Conservation (phyloP, 37 sponge, comb jelly and placozoan genomes). For the Oopsacas minuta region DNA sequence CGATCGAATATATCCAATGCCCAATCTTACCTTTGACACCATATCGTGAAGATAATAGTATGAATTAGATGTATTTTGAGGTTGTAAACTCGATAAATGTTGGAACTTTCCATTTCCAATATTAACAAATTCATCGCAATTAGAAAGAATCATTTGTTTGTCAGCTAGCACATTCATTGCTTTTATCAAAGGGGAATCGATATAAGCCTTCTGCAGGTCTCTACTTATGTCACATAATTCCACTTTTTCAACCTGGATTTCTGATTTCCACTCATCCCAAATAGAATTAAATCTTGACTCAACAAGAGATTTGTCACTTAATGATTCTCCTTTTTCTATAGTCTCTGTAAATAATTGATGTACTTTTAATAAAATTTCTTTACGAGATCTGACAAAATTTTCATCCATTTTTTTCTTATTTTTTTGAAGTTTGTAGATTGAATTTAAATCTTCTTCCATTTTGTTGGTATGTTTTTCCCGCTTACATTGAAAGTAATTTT, state of each 20-base stretch:
- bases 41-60: neutral
- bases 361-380: neutral
- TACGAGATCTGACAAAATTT: neutral
- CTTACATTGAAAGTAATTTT: neutral
- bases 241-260: neutral
- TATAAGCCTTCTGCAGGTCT: neutral
- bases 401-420: constrained; percentile 6
- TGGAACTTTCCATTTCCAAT: neutral
- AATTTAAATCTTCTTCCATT: neutral
- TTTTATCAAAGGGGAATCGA: neutral
- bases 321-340: neutral
- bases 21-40: too few relatives aligned
- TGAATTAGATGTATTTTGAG: neutral
- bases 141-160: neutral
- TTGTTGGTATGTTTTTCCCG: neutral
- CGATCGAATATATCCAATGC: neutral
- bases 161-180: neutral
- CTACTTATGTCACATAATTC: neutral
- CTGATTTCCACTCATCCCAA: constrained; percentile 3
- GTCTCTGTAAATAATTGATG: neutral
- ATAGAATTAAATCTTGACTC: neutral
- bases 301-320: neutral
- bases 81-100: neutral
- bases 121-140: neutral
- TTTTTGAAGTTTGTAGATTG: neutral